Percentiles rank a stretch among this genome's conserved stretches.
Evolutionary conservation across 2,797 vertebrate genomes (phyloP).

Genomic region (Apogon hyalosoma): DNA sequence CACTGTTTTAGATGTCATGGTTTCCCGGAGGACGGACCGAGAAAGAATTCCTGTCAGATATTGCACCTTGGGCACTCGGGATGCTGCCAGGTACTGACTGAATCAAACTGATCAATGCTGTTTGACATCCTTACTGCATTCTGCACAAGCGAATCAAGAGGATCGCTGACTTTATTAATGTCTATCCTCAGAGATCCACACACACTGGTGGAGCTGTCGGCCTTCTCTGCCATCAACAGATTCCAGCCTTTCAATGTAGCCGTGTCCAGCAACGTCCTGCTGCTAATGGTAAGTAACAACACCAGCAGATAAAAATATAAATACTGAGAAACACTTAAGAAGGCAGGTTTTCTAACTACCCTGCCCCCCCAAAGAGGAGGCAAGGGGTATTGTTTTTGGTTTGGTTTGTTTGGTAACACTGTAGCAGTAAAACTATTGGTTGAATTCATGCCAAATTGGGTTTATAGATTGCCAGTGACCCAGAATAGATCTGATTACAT

Average conservation of each 20-base stretch:
- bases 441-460: too few relatives aligned
- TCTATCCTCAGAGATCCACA: conserved; percentile 88
- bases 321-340: not conserved
- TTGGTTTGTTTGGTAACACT: too few relatives aligned
- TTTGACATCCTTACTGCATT: not conserved
- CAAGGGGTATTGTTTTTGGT: too few relatives aligned
- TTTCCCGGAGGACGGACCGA: conserved; percentile 82
- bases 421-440: too few relatives aligned
- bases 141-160: not conserved
- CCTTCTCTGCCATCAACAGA: conserved; percentile 94
- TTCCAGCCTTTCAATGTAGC: conserved; percentile 98
- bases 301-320: not conserved
- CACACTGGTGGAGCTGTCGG: conserved; percentile 93
- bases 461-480: too few relatives aligned
- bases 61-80: conserved; percentile 90
- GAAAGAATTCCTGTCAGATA: conserved; percentile 90
- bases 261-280: conserved; percentile 94
- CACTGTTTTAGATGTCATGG: conserved; percentile 74
- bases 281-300: conserved; percentile 88
- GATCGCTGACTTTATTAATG: not conserved
- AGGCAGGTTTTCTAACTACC: not conserved
- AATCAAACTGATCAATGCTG: not conserved
- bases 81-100: conserved; percentile 89
- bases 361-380: too few relatives aligned
- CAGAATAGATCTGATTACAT: too few relatives aligned